A percentile compares a stretch with the other conserved stretches of the same genome.
These are phyloP conservation scores for Drosophila varians DNA, from an alignment of 1,140 invertebrate genomes.

Conservation along the genomic window DNA sequence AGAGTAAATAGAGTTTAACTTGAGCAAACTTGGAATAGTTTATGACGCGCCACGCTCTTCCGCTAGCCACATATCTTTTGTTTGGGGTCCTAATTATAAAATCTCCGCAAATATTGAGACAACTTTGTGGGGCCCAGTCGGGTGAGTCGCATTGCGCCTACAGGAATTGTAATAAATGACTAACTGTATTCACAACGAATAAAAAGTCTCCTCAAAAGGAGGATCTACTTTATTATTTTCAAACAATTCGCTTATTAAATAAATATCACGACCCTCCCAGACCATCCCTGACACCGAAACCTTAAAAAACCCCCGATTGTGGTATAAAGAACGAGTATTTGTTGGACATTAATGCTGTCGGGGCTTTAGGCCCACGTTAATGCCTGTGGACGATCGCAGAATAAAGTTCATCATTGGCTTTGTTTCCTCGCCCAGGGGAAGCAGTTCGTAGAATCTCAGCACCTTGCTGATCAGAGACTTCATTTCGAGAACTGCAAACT, in stretches of 20 bases:
- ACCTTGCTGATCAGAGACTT: conserved; percentile 88
- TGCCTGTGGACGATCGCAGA: conserved; percentile 52
- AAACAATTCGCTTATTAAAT: background rate
- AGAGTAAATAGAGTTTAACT: conserved; percentile 36
- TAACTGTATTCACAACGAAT: conserved; percentile 21
- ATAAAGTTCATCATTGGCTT: conserved; percentile 67
- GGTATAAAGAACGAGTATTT: too few species aligned
- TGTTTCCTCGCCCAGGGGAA: conserved; percentile 49
- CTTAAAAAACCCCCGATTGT: too few species aligned
- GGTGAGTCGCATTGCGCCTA: conserved; percentile 36
- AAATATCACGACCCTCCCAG: conserved; percentile 19
- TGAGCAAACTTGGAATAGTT: conserved; percentile 50
- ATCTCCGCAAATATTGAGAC: conserved; percentile 51
- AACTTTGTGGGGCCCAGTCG: conserved; percentile 8
- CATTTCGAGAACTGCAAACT: conserved; percentile 91
- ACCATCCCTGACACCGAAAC: background rate
- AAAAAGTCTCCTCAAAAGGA: too few species aligned
- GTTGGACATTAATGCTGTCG: conserved; percentile 12
- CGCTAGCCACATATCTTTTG: conserved; percentile 43
- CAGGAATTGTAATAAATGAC: conserved; percentile 36
- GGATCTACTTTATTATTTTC: background rate
- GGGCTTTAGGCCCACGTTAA: conserved; percentile 44
- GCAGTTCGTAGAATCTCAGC: conserved; percentile 86
- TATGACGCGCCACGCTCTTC: conserved; percentile 35
- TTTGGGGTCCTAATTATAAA: conserved; percentile 41